Evolutionary conservation across 2,113 vertebrate species (phyloP).

Genomic region (Bujurquina vittata): DNA sequence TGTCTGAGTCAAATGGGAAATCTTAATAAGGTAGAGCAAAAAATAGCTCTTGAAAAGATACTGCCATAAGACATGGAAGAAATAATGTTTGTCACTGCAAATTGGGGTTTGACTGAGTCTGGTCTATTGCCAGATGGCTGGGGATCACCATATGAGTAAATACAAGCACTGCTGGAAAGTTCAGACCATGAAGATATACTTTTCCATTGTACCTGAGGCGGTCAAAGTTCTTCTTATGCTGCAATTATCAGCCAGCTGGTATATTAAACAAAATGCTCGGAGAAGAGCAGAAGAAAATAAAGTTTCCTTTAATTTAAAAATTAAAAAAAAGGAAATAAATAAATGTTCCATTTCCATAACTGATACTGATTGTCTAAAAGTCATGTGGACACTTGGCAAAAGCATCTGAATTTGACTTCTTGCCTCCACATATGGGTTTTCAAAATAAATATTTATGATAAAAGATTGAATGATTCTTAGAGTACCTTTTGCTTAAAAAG

Average conservation of each 20-base stretch:
- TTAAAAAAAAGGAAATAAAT: background rate
- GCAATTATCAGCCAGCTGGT: constrained; percentile 56
- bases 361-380: constrained; percentile 32
- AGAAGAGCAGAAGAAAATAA: background rate
- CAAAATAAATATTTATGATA: constrained; percentile 1
- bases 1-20: constrained; percentile 1
- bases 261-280: constrained; percentile 18
- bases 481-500: background rate
- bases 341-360: constrained; percentile 36
- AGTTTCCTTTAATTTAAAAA: constrained; percentile 46
- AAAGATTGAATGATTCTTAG: background rate
- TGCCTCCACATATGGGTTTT: background rate
- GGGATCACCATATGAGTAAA: constrained; percentile 33
- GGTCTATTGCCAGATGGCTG: constrained; percentile 40
- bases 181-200: constrained; percentile 25
- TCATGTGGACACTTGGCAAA: constrained; percentile 3
- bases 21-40: background rate
- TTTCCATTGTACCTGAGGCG: constrained; percentile 59
- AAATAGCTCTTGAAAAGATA: constrained; percentile 8
- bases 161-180: constrained; percentile 53
- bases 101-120: constrained; percentile 23
- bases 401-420: background rate
- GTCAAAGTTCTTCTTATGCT: constrained; percentile 23
- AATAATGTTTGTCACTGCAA: constrained; percentile 23
- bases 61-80: constrained; percentile 2